phyloP scores from a whole-genome alignment of 2,888 invertebrate species.

The Ichneumon xanthorius region DNA sequence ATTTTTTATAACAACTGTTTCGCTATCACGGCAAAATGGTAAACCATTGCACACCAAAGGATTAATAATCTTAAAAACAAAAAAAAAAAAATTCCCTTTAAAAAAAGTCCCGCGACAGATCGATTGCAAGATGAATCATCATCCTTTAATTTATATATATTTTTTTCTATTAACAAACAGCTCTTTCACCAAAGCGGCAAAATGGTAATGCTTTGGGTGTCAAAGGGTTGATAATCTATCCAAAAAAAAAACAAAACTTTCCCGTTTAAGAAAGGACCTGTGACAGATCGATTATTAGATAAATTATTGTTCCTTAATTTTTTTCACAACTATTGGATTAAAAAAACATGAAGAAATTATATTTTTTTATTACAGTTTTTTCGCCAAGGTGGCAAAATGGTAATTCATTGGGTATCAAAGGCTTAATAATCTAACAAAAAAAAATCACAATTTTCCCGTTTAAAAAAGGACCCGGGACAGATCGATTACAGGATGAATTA shows the following conservation, averaged over 20 bases:
- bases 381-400: too few species aligned
- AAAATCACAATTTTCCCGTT: not conserved
- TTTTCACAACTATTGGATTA: too few species aligned
- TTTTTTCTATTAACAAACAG: too few species aligned
- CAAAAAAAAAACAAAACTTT: slow-evolving; percentile 5
- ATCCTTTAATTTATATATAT: not conserved
- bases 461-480: not conserved
- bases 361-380: too few species aligned
- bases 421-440: not conserved
- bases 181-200: too few species aligned
- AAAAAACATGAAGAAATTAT: too few species aligned
- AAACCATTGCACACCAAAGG: too few species aligned
- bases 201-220: too few species aligned
- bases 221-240: not conserved
- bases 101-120: slow-evolving; percentile 10
- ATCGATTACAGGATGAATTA: slow-evolving; percentile 55
- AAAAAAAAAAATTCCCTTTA: not conserved
- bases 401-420: too few species aligned
- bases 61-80: not conserved
- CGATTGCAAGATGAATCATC: slow-evolving; percentile 51
- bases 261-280: not conserved
- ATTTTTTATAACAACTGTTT: too few species aligned
- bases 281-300: slow-evolving; percentile 31
- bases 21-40: too few species aligned
- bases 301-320: slow-evolving; percentile 37